These are phyloP conservation scores for Toxonevra muliebris DNA, from an alignment of 2,888 invertebrate genomes.

Conservation along the genomic window DNA sequence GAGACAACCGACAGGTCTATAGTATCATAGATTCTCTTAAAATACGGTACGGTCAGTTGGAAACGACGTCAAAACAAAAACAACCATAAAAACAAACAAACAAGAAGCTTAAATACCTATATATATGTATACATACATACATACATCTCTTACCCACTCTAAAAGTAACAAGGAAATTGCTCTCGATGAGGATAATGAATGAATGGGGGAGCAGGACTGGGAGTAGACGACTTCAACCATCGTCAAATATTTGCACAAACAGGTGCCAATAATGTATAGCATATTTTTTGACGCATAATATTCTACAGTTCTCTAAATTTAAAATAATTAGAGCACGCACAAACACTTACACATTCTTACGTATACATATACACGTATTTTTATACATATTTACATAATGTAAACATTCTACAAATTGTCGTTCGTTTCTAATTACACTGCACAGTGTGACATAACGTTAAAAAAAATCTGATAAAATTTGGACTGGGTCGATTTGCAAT, in stretches of 20 bases:
- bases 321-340: slow-evolving; percentile 41
- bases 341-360: too few species aligned
- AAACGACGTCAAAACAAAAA: neutral
- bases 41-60: neutral
- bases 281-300: slow-evolving; percentile 19
- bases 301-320: slow-evolving; percentile 40
- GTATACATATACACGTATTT: too few species aligned
- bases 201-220: neutral
- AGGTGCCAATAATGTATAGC: slow-evolving; percentile 29
- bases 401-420: too few species aligned
- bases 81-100: neutral
- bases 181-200: too few species aligned
- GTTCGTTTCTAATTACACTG: too few species aligned
- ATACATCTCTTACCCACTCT: neutral
- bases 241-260: slow-evolving; percentile 29
- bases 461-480: too few species aligned
- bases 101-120: slow-evolving; percentile 6
- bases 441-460: too few species aligned
- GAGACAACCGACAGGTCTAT: neutral
- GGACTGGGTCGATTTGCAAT: too few species aligned
- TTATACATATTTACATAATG: too few species aligned
- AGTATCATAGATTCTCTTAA: neutral
- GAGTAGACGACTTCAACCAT: neutral
- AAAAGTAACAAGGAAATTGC: neutral
- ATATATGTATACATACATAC: neutral